Percentiles rank a stretch among this genome's conserved stretches.
phyloP scores from a whole-genome alignment of 2,113 vertebrate species.

The Peromyscus leucopus region DNA sequence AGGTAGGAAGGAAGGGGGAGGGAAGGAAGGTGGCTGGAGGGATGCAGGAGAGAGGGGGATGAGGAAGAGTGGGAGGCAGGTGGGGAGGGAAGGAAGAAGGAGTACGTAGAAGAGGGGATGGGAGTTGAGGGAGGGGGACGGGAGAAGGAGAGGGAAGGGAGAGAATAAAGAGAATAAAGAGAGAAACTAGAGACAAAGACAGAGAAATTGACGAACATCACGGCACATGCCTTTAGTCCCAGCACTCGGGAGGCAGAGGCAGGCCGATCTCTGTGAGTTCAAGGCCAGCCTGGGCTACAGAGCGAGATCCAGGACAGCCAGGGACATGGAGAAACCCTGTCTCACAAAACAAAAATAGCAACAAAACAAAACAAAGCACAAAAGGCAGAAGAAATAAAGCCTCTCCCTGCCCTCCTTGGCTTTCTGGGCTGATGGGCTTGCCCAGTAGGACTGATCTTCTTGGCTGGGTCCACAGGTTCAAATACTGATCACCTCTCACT shows the following conservation, averaged over 20 bases:
- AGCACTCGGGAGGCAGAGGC: background rate
- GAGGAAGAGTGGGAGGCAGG: background rate
- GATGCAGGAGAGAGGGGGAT: background rate
- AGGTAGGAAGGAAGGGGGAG: background rate
- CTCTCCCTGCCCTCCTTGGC: background rate
- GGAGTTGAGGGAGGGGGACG: background rate
- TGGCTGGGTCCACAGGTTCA: background rate
- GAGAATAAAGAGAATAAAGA: background rate
- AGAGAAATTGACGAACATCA: background rate
- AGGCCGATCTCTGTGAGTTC: background rate
- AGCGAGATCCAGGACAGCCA: background rate
- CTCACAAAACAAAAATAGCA: background rate
- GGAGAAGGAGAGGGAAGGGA: background rate
- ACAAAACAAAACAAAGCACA: background rate
- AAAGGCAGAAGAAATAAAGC: background rate
- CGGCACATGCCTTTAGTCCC: background rate
- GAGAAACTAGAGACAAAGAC: background rate
- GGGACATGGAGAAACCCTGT: background rate
- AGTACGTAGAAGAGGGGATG: too few relatives aligned
- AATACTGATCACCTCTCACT: too few relatives aligned
- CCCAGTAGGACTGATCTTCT: background rate
- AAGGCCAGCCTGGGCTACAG: background rate
- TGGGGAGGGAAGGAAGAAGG: background rate
- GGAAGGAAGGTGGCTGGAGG: background rate
- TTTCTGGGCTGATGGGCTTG: background rate